Evolutionary conservation across 2,113 vertebrate genomes (phyloP).

Genomic region (Agapornis roseicollis): DNA sequence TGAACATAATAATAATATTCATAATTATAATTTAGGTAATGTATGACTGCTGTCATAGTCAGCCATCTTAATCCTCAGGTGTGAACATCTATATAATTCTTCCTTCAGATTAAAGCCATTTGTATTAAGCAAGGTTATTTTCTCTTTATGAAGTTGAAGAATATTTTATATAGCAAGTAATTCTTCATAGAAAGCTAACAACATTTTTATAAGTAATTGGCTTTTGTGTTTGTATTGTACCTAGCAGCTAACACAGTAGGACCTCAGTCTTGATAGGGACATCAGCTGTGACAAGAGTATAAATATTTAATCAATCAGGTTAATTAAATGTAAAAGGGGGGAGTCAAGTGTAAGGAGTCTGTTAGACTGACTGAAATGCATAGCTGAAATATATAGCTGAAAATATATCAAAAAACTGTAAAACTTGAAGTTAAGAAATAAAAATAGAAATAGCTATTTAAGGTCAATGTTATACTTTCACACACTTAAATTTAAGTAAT

Average conservation of each 20-base stretch:
- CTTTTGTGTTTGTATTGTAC: neutral
- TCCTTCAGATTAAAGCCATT: neutral
- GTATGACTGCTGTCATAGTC: neutral
- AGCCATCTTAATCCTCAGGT: neutral
- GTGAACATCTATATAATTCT: neutral
- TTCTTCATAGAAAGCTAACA: neutral
- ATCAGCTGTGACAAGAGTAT: neutral
- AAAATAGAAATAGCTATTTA: neutral
- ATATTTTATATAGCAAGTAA: neutral
- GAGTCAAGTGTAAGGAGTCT: neutral
- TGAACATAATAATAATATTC: neutral
- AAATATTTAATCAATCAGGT: slow-evolving; percentile 36
- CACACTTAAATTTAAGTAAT: neutral
- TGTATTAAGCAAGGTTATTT: neutral
- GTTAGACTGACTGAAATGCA: neutral
- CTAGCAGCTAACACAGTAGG: neutral
- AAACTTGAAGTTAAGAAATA: neutral
- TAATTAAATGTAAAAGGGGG: slow-evolving; percentile 25
- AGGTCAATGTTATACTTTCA: neutral
- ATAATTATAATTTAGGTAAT: neutral
- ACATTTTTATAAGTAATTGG: neutral
- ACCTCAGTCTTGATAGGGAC: neutral
- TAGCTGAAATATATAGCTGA: neutral
- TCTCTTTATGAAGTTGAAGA: neutral
- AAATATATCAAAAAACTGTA: neutral